Base-by-base conservation (phyloP, 1,140 invertebrate species). In the Thaumatotibia leucotreta region DNA sequence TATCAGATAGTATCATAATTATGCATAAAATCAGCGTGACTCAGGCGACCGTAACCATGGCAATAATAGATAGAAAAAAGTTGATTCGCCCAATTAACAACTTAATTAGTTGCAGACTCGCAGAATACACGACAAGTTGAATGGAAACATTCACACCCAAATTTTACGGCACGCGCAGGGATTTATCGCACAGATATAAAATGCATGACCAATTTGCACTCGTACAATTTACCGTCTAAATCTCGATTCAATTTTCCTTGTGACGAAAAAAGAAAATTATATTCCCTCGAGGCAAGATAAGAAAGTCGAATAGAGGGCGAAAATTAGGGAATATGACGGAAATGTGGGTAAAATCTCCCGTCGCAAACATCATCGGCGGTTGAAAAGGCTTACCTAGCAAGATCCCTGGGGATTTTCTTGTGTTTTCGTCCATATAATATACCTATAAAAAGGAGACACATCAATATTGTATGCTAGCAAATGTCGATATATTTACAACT, bases 241-340 rank as follows among this genome's bases (percentile, higher is more conserved):
- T 23, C 61, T 14, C 61, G 22, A 62, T 62, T 67, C 65, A 69
- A 71, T 74, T 72, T 69, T 52, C 69, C 61, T 33, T 45, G 23
- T 64, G 31, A 69, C 24, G 52, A 39, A 61, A 64, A 27, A 63
- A 70, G 49, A 50, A 69, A 74, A 74, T 74, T 69, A 72, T 63
- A 66, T 66, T 54, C 69, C 73, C 63, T 64, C 2, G 62, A 64
- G 66, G 49, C 49, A 63, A 67, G 67, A 64, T 67, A 71, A 74
- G 17, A 74, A 74, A 74, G 65, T 69, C 63, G 61, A 67, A 72
- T 69, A 32, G 50, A 20, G 49, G 54, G 35, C 27, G 66, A 52
- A 58, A 65, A 66, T 62, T 62, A 62, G 61, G 32, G 61, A 4
- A 35, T 62, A 62, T 62, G 32, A 31, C 17, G 31, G 32, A 67